These are phyloP conservation scores for Poeciliopsis prolifica DNA, from an alignment of 2,113 vertebrate species.

Conservation along the genomic window DNA sequence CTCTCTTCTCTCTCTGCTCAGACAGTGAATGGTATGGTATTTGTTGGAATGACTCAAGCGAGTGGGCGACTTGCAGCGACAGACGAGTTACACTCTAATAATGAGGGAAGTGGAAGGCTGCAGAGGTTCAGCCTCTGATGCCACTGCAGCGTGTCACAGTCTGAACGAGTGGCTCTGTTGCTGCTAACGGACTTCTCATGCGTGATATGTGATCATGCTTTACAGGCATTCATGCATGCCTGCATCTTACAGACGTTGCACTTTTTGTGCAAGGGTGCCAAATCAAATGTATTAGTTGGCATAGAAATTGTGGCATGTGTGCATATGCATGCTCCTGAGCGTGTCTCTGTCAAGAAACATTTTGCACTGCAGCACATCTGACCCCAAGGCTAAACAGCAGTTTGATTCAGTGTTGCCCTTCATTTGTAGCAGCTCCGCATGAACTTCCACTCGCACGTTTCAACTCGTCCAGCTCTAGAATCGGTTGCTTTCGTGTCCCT, in stretches of 20 bases:
- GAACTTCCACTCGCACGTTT: slow-evolving; percentile 40
- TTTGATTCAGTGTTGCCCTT: slow-evolving; percentile 61
- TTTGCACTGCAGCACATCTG: slow-evolving; percentile 36
- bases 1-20: slow-evolving; percentile 27
- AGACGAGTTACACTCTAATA: slow-evolving; percentile 56
- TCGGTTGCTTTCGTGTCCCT: slow-evolving; percentile 25
- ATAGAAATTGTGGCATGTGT: slow-evolving; percentile 8
- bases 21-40: slow-evolving; percentile 49
- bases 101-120: slow-evolving; percentile 40
- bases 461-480: slow-evolving; percentile 41
- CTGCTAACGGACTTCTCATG: slow-evolving; percentile 13
- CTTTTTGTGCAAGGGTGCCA: slow-evolving; percentile 32
- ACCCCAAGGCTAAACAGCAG: slow-evolving; percentile 53
- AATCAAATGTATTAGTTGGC: slow-evolving; percentile 24
- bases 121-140: slow-evolving; percentile 34
- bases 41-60: slow-evolving; percentile 53
- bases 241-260: slow-evolving; percentile 17
- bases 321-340: slow-evolving; percentile 23
- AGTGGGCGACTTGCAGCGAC: slow-evolving; percentile 48
- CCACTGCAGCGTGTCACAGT: slow-evolving; percentile 9
- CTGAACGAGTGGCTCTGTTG: slow-evolving; percentile 3
- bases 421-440: slow-evolving; percentile 52
- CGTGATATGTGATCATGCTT: slow-evolving; percentile 19
- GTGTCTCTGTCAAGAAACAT: slow-evolving; percentile 22
- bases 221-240: slow-evolving; percentile 5